Percentiles rank a stretch among this genome's conserved stretches.
Evolutionary conservation across 2,113 vertebrate species (phyloP).

Genomic region (Rhynchopsitta pachyrhyncha): DNA sequence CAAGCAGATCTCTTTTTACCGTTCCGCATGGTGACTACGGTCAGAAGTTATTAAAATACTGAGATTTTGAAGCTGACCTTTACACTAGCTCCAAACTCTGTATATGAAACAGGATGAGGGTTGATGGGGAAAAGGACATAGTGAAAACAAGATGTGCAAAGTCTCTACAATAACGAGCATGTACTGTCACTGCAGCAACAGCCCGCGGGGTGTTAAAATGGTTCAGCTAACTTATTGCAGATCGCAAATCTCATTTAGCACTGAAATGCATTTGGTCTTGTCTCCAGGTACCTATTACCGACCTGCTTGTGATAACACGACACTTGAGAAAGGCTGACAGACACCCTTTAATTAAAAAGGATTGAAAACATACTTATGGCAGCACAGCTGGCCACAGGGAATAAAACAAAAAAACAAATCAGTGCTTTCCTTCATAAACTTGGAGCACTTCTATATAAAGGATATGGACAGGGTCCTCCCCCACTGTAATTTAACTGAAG

Average conservation of each 20-base stretch:
- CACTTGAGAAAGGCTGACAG: neutral
- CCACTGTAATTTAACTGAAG: neutral
- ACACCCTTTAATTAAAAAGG: slow-evolving; percentile 42
- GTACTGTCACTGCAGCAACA: neutral
- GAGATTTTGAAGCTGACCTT: neutral
- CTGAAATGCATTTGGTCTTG: neutral
- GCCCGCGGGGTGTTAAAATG: neutral
- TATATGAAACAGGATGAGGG: neutral
- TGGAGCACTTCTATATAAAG: neutral
- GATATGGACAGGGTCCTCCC: neutral
- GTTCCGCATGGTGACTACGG: rapidly evolving
- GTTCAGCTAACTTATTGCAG: neutral
- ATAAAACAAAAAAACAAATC: neutral
- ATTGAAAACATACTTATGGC: neutral
- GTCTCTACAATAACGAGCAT: neutral
- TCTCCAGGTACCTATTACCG: neutral
- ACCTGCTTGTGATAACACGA: neutral
- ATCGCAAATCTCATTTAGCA: neutral
- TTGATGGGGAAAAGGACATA: neutral
- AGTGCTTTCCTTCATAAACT: neutral
- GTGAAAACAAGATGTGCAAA: neutral
- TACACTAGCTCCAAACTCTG: neutral
- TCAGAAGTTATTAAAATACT: neutral
- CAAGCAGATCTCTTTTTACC: neutral
- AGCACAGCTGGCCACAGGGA: neutral